These are phyloP conservation scores for Agapornis canus DNA, from an alignment of 2,797 vertebrate genomes.

Conservation along the genomic window DNA sequence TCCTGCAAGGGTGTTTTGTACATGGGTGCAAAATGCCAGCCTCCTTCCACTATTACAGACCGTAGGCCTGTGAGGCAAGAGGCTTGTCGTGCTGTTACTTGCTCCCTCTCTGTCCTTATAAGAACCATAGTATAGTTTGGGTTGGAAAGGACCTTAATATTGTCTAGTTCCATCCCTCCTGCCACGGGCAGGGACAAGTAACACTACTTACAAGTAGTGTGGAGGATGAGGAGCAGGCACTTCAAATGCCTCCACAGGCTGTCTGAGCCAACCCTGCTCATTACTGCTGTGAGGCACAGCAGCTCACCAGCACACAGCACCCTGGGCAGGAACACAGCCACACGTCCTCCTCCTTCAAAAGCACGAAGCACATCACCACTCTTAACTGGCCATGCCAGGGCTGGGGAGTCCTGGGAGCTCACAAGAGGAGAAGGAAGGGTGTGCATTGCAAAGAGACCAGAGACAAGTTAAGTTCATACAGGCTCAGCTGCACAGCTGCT, in stretches of 20 bases:
- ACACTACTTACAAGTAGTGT: neutral
- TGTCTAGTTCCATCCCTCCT: neutral
- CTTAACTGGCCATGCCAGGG: rapidly evolving
- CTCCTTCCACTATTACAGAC: neutral
- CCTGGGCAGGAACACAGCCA: rapidly evolving
- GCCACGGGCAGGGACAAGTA: neutral
- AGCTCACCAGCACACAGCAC: rapidly evolving
- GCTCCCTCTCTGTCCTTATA: neutral
- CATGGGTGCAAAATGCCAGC: neutral
- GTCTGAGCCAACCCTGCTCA: neutral
- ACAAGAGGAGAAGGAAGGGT: neutral
- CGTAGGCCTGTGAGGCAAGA: neutral
- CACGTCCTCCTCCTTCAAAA: neutral
- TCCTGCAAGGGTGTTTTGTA: neutral
- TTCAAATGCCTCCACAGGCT: neutral
- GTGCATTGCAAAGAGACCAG: neutral
- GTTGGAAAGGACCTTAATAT: neutral
- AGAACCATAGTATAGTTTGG: neutral
- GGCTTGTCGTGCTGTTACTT: neutral
- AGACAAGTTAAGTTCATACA: neutral
- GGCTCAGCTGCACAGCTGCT: neutral
- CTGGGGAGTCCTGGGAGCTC: neutral
- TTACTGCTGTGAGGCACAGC: neutral
- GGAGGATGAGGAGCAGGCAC: neutral
- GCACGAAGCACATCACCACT: neutral